Conservation (phyloP, 1,140 invertebrate species). For the Apis mellifera region DNA sequence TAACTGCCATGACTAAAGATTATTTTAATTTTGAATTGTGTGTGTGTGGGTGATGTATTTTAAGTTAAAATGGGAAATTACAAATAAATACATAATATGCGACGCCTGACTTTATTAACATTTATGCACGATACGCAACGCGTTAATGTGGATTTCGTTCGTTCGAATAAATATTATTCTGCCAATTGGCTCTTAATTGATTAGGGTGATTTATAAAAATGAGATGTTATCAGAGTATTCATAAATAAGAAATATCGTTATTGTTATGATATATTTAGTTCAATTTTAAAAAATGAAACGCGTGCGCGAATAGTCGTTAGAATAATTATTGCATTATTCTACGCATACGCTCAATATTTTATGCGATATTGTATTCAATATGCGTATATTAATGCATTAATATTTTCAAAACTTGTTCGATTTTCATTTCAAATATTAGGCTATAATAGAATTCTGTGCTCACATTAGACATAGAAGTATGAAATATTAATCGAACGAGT, state of each 20-base stretch:
- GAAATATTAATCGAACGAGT: conserved; percentile 43
- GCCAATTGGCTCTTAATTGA: conserved; percentile 20
- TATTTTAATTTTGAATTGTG: conserved; percentile 68
- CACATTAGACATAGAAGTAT: conserved; percentile 29
- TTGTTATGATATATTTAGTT: conserved; percentile 62
- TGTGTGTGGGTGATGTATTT: conserved; percentile 65
- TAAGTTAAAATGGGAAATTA: conserved; percentile 62
- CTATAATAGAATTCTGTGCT: conserved; percentile 33
- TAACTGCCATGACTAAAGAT: conserved; percentile 73
- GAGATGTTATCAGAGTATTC: conserved; percentile 51
- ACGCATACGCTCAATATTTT: conserved; percentile 16
- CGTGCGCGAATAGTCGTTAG: conserved; percentile 30
- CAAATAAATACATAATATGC: conserved; percentile 64
- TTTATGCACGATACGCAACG: conserved; percentile 31
- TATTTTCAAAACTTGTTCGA: conserved; percentile 31
- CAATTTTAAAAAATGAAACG: conserved; percentile 23
- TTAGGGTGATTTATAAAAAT: conserved; percentile 28
- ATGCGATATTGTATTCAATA: conserved; percentile 10
- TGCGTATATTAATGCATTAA: conserved; percentile 29
- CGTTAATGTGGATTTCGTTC: conserved; percentile 53
- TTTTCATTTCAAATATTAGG: conserved; percentile 29
- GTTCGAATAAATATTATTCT: conserved; percentile 48
- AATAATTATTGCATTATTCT: conserved; percentile 42
- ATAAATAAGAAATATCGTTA: conserved; percentile 48
- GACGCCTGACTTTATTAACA: conserved; percentile 58